phyloP scores from a whole-genome alignment of 1,140 invertebrate genomes.

The Cepaea nemoralis region DNA sequence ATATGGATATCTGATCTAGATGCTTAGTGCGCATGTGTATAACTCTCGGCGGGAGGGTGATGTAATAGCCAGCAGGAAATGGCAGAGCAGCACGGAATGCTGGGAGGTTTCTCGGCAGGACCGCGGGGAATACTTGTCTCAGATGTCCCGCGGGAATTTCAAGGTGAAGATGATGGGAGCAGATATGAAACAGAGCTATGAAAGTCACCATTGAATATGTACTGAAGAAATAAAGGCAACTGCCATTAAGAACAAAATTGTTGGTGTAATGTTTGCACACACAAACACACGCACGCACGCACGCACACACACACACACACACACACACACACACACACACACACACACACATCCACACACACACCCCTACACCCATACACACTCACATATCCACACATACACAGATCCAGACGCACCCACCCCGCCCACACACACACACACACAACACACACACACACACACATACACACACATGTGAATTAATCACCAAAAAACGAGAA shows the following conservation, averaged over 20 bases:
- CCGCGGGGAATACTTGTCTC: background rate
- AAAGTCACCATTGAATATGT: too few relatives aligned
- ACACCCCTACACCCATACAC: too few relatives aligned
- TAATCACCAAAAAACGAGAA: too few relatives aligned
- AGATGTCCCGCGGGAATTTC: background rate
- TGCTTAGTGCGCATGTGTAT: background rate
- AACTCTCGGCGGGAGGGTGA: background rate
- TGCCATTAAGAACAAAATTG: background rate
- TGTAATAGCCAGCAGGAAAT: background rate
- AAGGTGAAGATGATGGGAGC: background rate
- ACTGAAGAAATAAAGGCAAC: background rate
- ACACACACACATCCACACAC: too few relatives aligned
- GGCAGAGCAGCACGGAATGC: background rate
- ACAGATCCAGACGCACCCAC: too few relatives aligned
- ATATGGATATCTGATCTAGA: background rate
- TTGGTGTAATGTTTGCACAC: background rate
- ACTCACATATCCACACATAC: too few relatives aligned
- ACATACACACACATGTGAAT: too few relatives aligned
- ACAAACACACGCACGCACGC: conserved; percentile 5
- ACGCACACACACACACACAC: conserved; percentile 23
- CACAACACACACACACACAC: too few relatives aligned
- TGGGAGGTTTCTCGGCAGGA: background rate
- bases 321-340: conserved; percentile 21
- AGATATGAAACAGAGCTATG: too few relatives aligned
- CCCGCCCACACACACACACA: too few relatives aligned